Evolutionary conservation across 2,113 vertebrate species (phyloP).

Genomic region (Meles meles): DNA sequence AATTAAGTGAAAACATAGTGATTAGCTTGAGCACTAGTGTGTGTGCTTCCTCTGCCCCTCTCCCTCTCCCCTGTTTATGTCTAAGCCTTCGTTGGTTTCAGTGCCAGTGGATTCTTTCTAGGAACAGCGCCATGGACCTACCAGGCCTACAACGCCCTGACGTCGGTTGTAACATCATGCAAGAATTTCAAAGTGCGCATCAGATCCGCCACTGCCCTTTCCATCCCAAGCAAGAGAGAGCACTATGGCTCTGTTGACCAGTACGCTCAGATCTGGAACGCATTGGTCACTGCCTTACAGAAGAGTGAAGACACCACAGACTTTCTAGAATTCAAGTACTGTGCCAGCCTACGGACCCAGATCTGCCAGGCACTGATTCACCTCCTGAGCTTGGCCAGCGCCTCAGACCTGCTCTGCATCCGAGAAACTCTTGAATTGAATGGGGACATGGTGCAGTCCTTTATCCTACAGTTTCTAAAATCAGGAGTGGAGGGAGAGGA

Average conservation of each 20-base stretch:
- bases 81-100: not conserved
- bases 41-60: not conserved
- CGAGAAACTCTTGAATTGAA: slow-evolving; percentile 73
- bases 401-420: slow-evolving; percentile 84
- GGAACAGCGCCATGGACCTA: slow-evolving; percentile 90
- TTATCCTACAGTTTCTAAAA: slow-evolving; percentile 87
- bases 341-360: slow-evolving; percentile 90
- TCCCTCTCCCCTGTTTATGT: not conserved
- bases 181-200: slow-evolving; percentile 99
- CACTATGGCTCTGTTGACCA: slow-evolving; percentile 86
- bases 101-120: slow-evolving; percentile 63
- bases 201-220: slow-evolving; percentile 92
- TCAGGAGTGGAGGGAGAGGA: slow-evolving; percentile 75
- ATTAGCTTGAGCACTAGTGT: not conserved
- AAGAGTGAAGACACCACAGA: slow-evolving; percentile 92
- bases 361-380: slow-evolving; percentile 92
- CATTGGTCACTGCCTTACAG: slow-evolving; percentile 89
- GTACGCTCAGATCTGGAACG: slow-evolving; percentile 88
- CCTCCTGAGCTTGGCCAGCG: slow-evolving; percentile 84
- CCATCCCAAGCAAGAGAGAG: slow-evolving; percentile 83
- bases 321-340: slow-evolving; percentile 97
- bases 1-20: not conserved
- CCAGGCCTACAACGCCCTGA: slow-evolving; percentile 89
- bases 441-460: slow-evolving; percentile 76
- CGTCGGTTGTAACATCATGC: slow-evolving; percentile 91